These are phyloP conservation scores for Aspidiotus rigidus DNA, from an alignment of 2,888 invertebrate genomes.

Conservation along the genomic window DNA sequence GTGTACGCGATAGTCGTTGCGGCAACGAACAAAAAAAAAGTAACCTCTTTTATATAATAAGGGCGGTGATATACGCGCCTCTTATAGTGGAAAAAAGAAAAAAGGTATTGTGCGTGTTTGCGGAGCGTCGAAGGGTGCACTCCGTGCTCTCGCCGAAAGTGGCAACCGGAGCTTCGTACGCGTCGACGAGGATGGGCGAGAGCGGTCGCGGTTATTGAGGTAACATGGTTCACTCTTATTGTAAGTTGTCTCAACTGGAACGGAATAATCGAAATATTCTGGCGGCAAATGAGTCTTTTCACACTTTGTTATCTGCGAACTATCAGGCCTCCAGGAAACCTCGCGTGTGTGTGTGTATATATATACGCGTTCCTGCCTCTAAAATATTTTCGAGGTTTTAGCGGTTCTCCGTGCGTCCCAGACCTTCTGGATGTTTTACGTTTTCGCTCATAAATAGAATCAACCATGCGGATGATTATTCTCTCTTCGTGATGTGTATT, in stretches of 20 bases:
- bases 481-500: no score
- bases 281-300: conserved; percentile 24
- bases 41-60: background rate
- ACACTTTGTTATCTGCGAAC: conserved; percentile 29
- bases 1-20: conserved; percentile 1
- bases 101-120: background rate
- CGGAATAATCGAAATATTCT: conserved; percentile 29
- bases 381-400: conserved; percentile 26
- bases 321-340: conserved; percentile 25
- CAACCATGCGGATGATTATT: conserved; percentile 26
- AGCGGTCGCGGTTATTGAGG: conserved; percentile 15
- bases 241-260: conserved; percentile 25
- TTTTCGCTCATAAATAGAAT: conserved; percentile 22
- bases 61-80: background rate
- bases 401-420: conserved; percentile 19
- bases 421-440: conserved; percentile 21
- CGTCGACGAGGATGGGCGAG: background rate
- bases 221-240: conserved; percentile 13
- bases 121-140: conserved; percentile 2
- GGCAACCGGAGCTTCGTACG: background rate
- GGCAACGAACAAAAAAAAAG: background rate
- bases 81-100: background rate
- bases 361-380: conserved; percentile 9
- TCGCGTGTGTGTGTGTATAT: background rate
- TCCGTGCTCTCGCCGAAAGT: background rate